Percentiles rank a stretch among this genome's conserved stretches.
phyloP scores from a whole-genome alignment of 1,140 invertebrate genomes.

The Sitobion miscanthi region DNA sequence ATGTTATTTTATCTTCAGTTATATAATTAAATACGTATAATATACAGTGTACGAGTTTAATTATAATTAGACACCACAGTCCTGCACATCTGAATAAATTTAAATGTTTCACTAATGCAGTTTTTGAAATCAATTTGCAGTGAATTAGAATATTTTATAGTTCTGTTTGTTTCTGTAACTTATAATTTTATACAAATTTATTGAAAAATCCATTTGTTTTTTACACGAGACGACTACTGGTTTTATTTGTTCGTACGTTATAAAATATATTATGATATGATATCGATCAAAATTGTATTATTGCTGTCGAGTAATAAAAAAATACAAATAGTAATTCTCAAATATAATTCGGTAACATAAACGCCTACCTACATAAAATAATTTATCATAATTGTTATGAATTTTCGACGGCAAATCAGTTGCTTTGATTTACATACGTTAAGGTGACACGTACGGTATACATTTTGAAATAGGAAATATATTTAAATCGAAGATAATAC shows the following conservation, averaged over 20 bases:
- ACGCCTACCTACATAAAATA: background rate
- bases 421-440: conserved; percentile 4
- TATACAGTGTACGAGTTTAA: background rate
- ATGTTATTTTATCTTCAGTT: background rate
- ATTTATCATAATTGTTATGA: background rate
- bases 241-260: background rate
- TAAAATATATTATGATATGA: background rate
- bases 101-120: background rate
- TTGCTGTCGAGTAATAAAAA: background rate
- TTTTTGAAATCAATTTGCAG: background rate
- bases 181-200: background rate
- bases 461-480: background rate
- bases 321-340: background rate
- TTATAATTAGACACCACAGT: too few species aligned
- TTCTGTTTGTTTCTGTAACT: background rate
- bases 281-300: background rate
- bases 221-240: background rate
- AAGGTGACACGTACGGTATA: background rate
- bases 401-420: background rate
- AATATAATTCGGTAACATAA: background rate
- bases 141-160: background rate
- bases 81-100: background rate
- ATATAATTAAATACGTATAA: conserved; percentile 3
- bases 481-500: background rate
- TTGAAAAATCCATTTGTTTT: background rate